Evolutionary conservation across 2,888 invertebrate species (phyloP), one percentile per base, ranked within the genome.

Genomic region (Agrotis exclamationis): DNA sequence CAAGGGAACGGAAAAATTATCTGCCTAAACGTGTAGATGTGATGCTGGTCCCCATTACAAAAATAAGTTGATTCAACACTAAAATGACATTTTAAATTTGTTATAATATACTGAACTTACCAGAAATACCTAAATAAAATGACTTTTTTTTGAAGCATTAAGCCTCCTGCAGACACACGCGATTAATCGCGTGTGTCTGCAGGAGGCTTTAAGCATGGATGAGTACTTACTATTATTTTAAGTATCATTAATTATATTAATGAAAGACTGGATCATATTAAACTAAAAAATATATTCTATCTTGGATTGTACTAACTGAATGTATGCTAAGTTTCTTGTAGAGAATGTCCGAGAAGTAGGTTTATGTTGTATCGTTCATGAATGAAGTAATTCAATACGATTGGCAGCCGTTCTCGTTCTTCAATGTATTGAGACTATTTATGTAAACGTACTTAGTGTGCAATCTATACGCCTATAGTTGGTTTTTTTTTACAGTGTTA

Each of bases 201-300:
- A n/a, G n/a, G n/a, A n/a, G n/a, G n/a, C n/a, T n/a, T n/a, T n/a
- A n/a, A 1, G 39, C 1, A 60, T 51, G 56, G 69, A 66, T 48
- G 50, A 50, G 70, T 76, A 80, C 68, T 66, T 81, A 75, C 33
- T 24, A 16, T 63, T 45, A 22, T 62, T 13, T 58, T 58, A 71
- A 16, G 24, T 58, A 45, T 65, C 54, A 62, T 68, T 64, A 76
- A 75, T 4, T 44, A 24, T 45, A 39, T 7, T 48, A 18, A 22
- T 56, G 11, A 14, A 69, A 69, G 64, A 64, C 53, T 81, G 60
- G 62, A 48, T 50, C 39, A 22, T 62, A 63, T 63, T 54, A 47
- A 18, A 50, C 22, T 13, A 56, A 76, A 60, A 60, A 53, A n/a
- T 53, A 16, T n/a, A 0, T 44, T 76, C 20, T 44, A 39, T 50